Base-by-base conservation (phyloP, 2,797 vertebrate genomes). In the Chromis chromis region DNA sequence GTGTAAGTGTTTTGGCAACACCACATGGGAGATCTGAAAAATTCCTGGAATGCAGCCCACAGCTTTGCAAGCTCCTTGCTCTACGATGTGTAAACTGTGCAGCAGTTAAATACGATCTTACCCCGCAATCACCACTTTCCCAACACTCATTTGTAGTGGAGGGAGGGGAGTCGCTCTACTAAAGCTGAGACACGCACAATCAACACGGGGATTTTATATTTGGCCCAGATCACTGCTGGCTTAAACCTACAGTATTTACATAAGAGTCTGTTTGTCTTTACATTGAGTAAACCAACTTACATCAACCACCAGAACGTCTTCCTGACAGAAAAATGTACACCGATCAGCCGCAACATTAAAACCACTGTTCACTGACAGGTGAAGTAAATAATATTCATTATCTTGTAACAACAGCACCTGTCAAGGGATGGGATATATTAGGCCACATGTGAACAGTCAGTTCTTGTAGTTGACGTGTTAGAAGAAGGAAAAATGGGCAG, bases 21-120 rank as follows among this genome's bases (percentile, higher is more conserved):
- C 86, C 86, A 74, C 88, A 86, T 79, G 79, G 83, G 88, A 88
- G 80, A 90, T 81, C 63, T 85, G 28, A 92, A 89, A 79, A 81
- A 92, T 90, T 86, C 71, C 74, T 86, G 90, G 91, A 93, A 92
- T 93, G 89, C 69, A 76, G 75, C 67, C 49, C 82, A 88, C 73
- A 75, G 82, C 76, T 85, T 82, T 84, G 71, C 74, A 76, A 89
- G 83, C 55, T 46, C 42, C 69, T 84, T 58, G 36, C 84, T 84
- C 71, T 65, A 74, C 83, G 77, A 70, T 68, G 71, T 85, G 76
- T 74, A 85, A 89, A 85, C 77, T 81, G 83, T 78, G 65, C 63
- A 70, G 66, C 54, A 67, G 73, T 86, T 78, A 76, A 84, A 65
- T 71, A 81, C 16, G 57, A 76, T 83, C 59, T 85, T 57, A 74